Evolutionary conservation across 2,888 invertebrate genomes (phyloP).

Genomic region (Noctua comes): DNA sequence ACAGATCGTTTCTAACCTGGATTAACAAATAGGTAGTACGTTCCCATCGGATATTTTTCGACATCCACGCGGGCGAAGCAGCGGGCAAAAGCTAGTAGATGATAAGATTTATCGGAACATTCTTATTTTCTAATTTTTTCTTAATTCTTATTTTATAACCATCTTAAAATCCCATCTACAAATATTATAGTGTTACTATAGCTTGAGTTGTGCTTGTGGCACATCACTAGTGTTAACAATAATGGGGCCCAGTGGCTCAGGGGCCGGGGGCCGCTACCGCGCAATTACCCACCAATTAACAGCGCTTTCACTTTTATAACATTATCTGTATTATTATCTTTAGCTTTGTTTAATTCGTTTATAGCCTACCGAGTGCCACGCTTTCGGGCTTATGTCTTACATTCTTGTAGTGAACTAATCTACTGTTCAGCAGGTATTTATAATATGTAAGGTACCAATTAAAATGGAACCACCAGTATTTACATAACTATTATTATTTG

Average conservation of each 20-base stretch:
- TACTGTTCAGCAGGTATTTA: not conserved
- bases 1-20: no score
- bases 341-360: slow-evolving; percentile 25
- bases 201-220: not conserved
- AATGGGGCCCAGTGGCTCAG: not conserved
- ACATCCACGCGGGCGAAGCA: no score
- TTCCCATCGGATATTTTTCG: no score
- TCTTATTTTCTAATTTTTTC: not conserved
- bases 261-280: slow-evolving; percentile 51
- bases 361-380: slow-evolving; percentile 3
- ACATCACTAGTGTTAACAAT: slow-evolving; percentile 43
- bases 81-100: no score
- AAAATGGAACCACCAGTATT: not conserved
- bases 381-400: not conserved
- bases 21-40: no score
- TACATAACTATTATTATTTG: not conserved
- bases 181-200: not conserved
- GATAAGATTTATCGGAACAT: not conserved
- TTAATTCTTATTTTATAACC: not conserved
- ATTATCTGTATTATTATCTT: slow-evolving; percentile 53
- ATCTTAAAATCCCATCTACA: not conserved
- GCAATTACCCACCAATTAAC: slow-evolving; percentile 82
- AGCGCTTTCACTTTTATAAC: slow-evolving; percentile 68
- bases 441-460: not conserved
- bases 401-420: not conserved